Evolutionary conservation across 1,140 invertebrate genomes (phyloP).

Genomic region (Idris sp.): DNA sequence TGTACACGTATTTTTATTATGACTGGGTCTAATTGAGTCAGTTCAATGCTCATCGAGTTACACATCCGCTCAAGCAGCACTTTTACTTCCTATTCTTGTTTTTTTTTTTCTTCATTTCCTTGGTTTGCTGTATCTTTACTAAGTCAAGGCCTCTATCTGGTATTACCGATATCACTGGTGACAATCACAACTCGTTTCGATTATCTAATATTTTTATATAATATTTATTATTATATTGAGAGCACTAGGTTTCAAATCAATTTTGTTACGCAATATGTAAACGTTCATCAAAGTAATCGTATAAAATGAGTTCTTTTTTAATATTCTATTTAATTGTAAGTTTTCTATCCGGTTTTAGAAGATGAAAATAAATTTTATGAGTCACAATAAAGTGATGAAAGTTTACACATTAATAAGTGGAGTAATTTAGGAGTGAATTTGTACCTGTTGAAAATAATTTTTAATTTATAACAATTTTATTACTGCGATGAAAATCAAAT

Average conservation of each 20-base stretch:
- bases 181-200: constrained; percentile 11
- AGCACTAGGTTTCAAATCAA: neutral
- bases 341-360: no score
- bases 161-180: neutral
- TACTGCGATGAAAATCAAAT: no score
- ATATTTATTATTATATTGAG: constrained; percentile 10
- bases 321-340: no score
- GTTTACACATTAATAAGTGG: no score
- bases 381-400: no score
- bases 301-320: no score
- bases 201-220: constrained; percentile 34
- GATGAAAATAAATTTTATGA: no score
- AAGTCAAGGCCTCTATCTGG: constrained; percentile 29
- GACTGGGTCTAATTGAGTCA: constrained; percentile 17
- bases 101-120: neutral
- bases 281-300: no score
- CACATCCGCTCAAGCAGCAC: constrained; percentile 7
- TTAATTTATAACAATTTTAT: no score
- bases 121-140: constrained; percentile 5
- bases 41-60: constrained; percentile 23
- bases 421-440: no score
- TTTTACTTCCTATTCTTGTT: constrained; percentile 25
- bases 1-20: constrained; percentile 14
- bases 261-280: no score
- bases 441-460: no score